Evolutionary conservation across 2,888 invertebrate genomes (phyloP).

Genomic region (Amaurobius ferox): DNA sequence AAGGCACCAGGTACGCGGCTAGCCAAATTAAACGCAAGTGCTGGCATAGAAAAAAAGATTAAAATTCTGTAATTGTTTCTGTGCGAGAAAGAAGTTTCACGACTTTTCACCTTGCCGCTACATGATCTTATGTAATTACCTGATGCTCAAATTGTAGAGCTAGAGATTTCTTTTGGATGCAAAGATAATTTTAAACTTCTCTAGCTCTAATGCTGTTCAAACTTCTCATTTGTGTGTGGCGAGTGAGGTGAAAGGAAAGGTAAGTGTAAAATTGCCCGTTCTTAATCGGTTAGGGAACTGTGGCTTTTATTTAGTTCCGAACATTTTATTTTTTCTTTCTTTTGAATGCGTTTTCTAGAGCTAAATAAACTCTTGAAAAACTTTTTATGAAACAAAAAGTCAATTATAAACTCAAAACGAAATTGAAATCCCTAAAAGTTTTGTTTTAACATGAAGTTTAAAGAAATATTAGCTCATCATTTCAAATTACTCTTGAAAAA

Average conservation of each 20-base stretch:
- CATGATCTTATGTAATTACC: constrained; percentile 32
- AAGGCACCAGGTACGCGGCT: not conserved
- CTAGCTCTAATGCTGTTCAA: not conserved
- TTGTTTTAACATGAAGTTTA: not conserved
- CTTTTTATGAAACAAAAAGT: not conserved
- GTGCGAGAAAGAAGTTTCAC: constrained; percentile 12
- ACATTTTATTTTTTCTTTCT: not conserved
- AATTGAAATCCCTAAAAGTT: not conserved
- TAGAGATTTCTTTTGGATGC: not conserved
- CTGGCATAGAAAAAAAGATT: not conserved
- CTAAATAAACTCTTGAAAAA: not conserved
- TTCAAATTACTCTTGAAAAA: too few species aligned
- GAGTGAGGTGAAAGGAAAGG: not conserved
- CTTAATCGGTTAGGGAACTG: not conserved
- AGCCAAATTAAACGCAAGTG: constrained; percentile 26
- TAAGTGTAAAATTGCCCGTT: constrained; percentile 7
- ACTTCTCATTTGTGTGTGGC: not conserved
- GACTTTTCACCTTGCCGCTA: constrained; percentile 32
- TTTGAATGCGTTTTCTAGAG: not conserved
- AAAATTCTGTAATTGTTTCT: constrained; percentile 41
- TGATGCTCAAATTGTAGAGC: constrained; percentile 20
- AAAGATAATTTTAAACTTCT: constrained; percentile 16
- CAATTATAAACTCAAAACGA: constrained; percentile 3
- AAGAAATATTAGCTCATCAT: not conserved
- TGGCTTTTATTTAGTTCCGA: not conserved